Base-by-base conservation (phyloP, 35 echinoderm and acorn worm species). In the Patiria miniata region DNA sequence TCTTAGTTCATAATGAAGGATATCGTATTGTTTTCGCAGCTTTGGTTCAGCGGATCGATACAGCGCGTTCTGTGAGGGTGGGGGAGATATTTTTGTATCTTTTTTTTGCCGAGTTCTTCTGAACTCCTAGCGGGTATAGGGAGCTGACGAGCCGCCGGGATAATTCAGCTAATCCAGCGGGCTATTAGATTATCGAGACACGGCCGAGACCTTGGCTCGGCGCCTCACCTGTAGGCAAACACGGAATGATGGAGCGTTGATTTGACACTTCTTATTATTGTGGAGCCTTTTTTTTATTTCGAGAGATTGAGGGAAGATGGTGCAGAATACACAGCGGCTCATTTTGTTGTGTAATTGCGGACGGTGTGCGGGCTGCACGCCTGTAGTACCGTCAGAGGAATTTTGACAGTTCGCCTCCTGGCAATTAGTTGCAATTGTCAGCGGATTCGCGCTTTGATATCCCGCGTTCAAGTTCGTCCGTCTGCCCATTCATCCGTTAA, bases 171-270 rank as follows among this genome's bases (percentile, higher is more conserved):
- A 73, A 73, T 73, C 65, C 34, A 9, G 2, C 65, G 42, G 29
- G 65, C 65, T 73, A 73, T 73, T 73, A 73, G 65, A 73, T 73
- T 73, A 73, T 26, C 2, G 65, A 30, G 65, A 23, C 65, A 26
- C 65, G 65, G 65, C 65, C 65, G 65, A 73, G 65, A 73, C 65
- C 65, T 73, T 73, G 65, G 65, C 29, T 36, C 65, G 65, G 18
- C 65, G 65, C 65, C 65, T 73, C 65, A 73, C 65, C 65, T 73
- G 42, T 47, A 47, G 42, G 42, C 4, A 47, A 47, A 47, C 42
- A 47, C 42, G 4, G 42, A 47, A 12, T 47, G 42, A 47, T 47
- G 65, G 65, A 10, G 10, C 65, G 65, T 26, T 9, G 2, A 73
- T 7, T 36, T 22, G 30, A 73, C 61, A 33, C 32, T 68, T 73